Percentiles rank a stretch among this genome's conserved stretches.
These are phyloP conservation scores for Rhynchonema sp. DNA, from an alignment of 2,888 invertebrate genomes.

Conservation along the genomic window DNA sequence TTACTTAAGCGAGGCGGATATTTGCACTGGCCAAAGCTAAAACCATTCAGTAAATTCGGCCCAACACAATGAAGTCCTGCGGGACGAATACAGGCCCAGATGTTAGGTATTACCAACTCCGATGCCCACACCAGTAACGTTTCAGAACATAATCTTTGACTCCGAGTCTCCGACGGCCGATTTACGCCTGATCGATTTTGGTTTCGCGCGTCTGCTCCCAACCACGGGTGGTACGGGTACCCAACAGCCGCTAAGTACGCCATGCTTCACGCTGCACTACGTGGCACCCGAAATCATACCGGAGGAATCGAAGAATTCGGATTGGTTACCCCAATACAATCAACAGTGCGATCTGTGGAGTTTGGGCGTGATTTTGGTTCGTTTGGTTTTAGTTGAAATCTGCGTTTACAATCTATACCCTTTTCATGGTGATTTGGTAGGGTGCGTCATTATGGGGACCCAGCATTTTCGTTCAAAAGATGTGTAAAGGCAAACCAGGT, in stretches of 20 bases:
- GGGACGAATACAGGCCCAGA: no score
- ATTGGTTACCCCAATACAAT: constrained; percentile 43
- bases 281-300: constrained; percentile 81
- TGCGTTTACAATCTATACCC: no score
- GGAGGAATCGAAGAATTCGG: constrained; percentile 35
- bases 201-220: constrained; percentile 61
- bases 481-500: no score
- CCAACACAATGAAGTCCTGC: no score
- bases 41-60: no score
- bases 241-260: constrained; percentile 43
- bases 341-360: constrained; percentile 90
- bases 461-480: no score
- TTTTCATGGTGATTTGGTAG: no score
- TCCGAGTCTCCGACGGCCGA: constrained; percentile 39
- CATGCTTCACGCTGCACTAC: constrained; percentile 81
- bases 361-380: constrained; percentile 67
- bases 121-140: neutral
- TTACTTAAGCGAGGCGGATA: no score
- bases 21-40: no score
- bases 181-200: constrained; percentile 84
- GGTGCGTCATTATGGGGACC: no score
- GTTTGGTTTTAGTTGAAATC: no score
- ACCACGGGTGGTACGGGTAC: constrained; percentile 14
- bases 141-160: constrained; percentile 48
- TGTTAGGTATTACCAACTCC: neutral